Evolutionary conservation across 2,888 invertebrate species (phyloP).

Genomic region (Amiota communis): DNA sequence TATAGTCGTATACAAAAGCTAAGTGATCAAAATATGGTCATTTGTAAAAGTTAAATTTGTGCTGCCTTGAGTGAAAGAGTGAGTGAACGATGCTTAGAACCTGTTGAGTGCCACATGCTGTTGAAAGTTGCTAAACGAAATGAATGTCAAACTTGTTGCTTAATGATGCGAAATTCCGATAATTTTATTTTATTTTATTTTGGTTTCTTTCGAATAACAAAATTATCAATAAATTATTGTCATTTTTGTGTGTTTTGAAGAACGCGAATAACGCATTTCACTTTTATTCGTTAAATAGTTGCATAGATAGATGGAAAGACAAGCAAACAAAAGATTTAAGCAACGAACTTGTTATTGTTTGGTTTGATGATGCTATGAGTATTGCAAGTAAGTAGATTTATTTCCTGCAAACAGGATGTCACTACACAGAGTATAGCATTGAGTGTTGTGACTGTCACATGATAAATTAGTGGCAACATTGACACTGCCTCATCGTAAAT

Average conservation of each 20-base stretch:
- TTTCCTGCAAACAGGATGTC: slow-evolving; percentile 20
- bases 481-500: slow-evolving; percentile 25
- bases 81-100: neutral
- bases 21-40: neutral
- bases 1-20: neutral
- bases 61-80: too few species aligned
- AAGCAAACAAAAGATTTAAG: slow-evolving; percentile 59
- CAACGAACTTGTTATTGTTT: slow-evolving; percentile 47
- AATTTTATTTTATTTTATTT: slow-evolving; percentile 18
- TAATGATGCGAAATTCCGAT: slow-evolving; percentile 19
- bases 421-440: neutral
- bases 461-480: slow-evolving; percentile 24
- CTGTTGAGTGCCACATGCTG: slow-evolving; percentile 16
- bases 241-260: neutral
- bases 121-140: neutral
- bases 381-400: neutral
- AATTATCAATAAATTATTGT: slow-evolving; percentile 8
- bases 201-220: neutral
- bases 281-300: neutral
- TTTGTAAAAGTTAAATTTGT: neutral
- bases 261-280: neutral
- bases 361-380: too few species aligned
- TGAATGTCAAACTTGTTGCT: slow-evolving; percentile 13
- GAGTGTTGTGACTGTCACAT: slow-evolving; percentile 1
- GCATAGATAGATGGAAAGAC: too few species aligned